These are phyloP conservation scores for Sebastolobus altivelis DNA, from an alignment of 2,797 vertebrate species.

Conservation along the genomic window DNA sequence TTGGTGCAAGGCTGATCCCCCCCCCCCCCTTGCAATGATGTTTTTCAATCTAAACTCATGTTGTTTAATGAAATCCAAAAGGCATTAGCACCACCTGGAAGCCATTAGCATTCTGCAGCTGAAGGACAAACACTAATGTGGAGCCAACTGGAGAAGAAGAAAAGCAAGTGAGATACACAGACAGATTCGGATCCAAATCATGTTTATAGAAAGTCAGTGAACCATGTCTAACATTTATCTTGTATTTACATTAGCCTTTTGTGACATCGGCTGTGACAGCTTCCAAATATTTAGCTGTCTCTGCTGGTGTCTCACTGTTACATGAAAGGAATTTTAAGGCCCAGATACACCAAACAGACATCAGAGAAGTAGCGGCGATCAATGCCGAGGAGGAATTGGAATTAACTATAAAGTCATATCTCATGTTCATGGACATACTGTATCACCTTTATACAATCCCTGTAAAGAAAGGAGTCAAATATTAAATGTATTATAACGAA, in stretches of 20 bases:
- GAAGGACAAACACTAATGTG: constrained; percentile 30
- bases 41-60: constrained; percentile 10
- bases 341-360: background rate
- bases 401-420: too few relatives aligned
- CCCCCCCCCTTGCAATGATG: background rate
- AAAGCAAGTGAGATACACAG: background rate
- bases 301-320: background rate
- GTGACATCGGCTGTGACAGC: background rate
- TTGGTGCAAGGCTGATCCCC: background rate
- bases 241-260: constrained; percentile 6
- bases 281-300: background rate
- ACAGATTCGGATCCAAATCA: background rate
- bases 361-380: too few relatives aligned
- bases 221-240: constrained; percentile 4
- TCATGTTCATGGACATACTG: too few relatives aligned
- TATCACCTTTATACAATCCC: too few relatives aligned
- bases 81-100: constrained; percentile 48
- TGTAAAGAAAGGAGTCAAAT: too few relatives aligned
- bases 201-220: constrained; percentile 26
- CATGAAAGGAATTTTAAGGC: background rate
- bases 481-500: too few relatives aligned
- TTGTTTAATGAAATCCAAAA: constrained; percentile 34
- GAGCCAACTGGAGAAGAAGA: background rate
- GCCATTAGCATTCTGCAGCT: constrained; percentile 49
- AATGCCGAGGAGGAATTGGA: too few relatives aligned